Evolutionary conservation across 2,888 invertebrate genomes (phyloP), one percentile per base, ranked within the genome.

Genomic region (Neoscelio sp.): DNA sequence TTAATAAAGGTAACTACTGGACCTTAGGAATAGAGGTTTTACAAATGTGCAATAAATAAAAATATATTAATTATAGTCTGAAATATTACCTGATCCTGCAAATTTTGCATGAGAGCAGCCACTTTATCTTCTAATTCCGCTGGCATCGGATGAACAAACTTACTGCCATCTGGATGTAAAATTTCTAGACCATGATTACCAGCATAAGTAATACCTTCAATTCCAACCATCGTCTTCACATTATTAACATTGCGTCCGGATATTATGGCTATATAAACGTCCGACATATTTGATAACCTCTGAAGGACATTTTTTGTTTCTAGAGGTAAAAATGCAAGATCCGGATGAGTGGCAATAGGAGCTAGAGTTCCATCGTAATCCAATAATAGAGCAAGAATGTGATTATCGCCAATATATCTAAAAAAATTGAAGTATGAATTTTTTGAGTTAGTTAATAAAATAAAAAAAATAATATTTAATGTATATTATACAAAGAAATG

Each of bases 291-390:
- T 12, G 96, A 95, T 2, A 97, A 91, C 85, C 96, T 92, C 87
- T 95, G 96, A 23, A 97, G 91, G 6, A 96, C 95, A 89, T 96
- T 94, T 87, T 95, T 96, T 4, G 97, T 96, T 91, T 97, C 97
- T 6, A 94, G 91, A 0, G 97, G 96, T 33, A 97, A 92, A 0
- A 94, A 95, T n/a, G 97, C 97, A 80, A 97, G 91, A 91, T 97
- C 96, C 0, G 97, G 97, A 91, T 97, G 97, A 0, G 96, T 96
- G 0, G 97, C 97, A 79, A 97, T 96, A 0, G 97, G 97, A 0
- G 97, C 96, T 83, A 97, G 91, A 0, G 97, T 97, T 20, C 97
- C 97, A 88, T 97, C 97, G 90, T 97, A 97, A 90, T 97, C 97
- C 84, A 97, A 91, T 0, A 97, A 91, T 0, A 97, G 91, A 0